phyloP scores from a whole-genome alignment of 1,140 invertebrate genomes.

The Leptinotarsa undecemlineata region DNA sequence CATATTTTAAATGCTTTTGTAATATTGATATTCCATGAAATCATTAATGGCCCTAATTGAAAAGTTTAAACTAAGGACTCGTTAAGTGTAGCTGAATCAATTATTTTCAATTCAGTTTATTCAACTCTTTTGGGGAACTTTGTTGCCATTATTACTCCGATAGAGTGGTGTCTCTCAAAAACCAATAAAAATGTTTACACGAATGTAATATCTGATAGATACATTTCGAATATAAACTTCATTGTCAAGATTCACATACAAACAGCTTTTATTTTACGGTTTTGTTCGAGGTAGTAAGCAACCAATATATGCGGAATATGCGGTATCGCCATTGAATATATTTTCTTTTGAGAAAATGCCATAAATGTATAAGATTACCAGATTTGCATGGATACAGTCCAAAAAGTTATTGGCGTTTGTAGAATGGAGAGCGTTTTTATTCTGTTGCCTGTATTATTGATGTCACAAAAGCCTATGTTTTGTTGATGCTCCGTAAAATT shows the following conservation, averaged over 20 bases:
- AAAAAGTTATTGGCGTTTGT: slow-evolving; percentile 21
- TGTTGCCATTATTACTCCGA: too few species aligned
- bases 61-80: too few species aligned
- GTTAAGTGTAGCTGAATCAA: too few species aligned
- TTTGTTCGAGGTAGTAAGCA: slow-evolving; percentile 10
- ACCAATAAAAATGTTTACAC: too few species aligned
- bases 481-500: slow-evolving; percentile 2
- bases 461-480: slow-evolving; percentile 10
- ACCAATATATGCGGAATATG: slow-evolving; percentile 32
- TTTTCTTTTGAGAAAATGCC: slow-evolving; percentile 23
- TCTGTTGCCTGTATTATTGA: slow-evolving; percentile 15
- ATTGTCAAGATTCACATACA: not conserved
- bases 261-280: slow-evolving; percentile 8
- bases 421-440: slow-evolving; percentile 13
- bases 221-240: not conserved
- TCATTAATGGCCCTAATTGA: too few species aligned
- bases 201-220: too few species aligned
- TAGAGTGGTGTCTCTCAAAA: too few species aligned
- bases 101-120: too few species aligned
- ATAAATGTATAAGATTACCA: slow-evolving; percentile 19
- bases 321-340: slow-evolving; percentile 22
- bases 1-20: too few species aligned
- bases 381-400: slow-evolving; percentile 29
- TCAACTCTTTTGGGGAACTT: too few species aligned
- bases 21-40: too few species aligned